These are phyloP conservation scores for Xestia xanthographa DNA, from an alignment of 2,888 invertebrate genomes.

Conservation along the genomic window DNA sequence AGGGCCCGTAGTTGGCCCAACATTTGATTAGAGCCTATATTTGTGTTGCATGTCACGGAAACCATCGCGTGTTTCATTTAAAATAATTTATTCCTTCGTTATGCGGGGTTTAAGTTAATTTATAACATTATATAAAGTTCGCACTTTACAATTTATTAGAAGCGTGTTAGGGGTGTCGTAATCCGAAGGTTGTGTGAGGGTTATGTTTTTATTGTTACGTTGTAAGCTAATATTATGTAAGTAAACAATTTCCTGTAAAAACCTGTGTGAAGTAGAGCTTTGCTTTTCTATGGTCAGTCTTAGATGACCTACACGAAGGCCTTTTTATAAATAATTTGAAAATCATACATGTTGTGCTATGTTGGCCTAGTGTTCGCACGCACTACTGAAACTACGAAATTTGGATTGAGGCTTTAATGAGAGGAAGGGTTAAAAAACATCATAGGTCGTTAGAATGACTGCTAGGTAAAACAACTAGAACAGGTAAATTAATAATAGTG, in stretches of 20 bases:
- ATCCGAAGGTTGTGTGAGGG: slow-evolving; percentile 16
- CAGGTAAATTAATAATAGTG: background rate
- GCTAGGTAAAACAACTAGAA: too few relatives aligned
- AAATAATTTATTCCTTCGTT: slow-evolving; percentile 59
- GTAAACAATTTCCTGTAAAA: background rate
- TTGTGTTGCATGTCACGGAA: slow-evolving; percentile 60
- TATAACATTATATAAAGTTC: slow-evolving; percentile 60
- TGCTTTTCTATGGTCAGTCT: background rate
- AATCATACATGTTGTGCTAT: background rate
- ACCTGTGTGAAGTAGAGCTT: background rate
- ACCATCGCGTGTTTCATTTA: slow-evolving; percentile 48
- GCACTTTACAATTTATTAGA: slow-evolving; percentile 58
- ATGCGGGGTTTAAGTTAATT: slow-evolving; percentile 53
- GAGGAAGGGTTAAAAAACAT: too few relatives aligned
- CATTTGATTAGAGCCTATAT: slow-evolving; percentile 23
- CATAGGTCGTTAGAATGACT: too few relatives aligned
- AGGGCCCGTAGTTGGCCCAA: slow-evolving; percentile 20
- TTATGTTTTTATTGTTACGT: slow-evolving; percentile 11
- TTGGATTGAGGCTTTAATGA: too few relatives aligned
- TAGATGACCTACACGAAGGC: background rate
- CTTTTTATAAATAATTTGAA: background rate
- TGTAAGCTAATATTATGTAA: slow-evolving; percentile 30
- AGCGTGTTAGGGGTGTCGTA: slow-evolving; percentile 23
- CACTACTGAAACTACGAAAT: background rate
- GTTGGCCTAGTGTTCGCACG: background rate